Evolutionary conservation across 2,888 invertebrate genomes (phyloP), one percentile per base, ranked within the genome.

Genomic region (Drosophila birchii): DNA sequence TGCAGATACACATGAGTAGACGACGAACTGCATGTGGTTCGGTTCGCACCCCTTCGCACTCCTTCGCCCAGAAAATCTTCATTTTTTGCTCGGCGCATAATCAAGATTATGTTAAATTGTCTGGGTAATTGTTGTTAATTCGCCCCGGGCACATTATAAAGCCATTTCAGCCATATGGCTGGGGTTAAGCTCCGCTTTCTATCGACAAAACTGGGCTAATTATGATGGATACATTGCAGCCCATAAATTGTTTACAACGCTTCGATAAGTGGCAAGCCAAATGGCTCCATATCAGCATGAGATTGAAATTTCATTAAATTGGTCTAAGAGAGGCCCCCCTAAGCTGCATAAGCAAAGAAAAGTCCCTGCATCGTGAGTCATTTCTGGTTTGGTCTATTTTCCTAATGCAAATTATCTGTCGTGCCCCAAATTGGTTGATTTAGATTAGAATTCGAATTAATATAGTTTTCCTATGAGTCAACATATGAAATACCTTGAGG

Each of bases 41-140:
- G 49, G 26, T 39, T 44, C 62, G 34, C 56, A 49, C 53, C 26
- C 39, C 62, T n/a, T n/a, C n/a, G n/a, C n/a, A n/a, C n/a, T 32
- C 41, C 41, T 29, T 60, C 39, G 54, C 9, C 39, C n/a, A 49
- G 67, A 36, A 67, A 67, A 49, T 56, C 67, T 57, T 57, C 32
- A 56, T 32, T 67, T 56, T 61, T 57, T 57, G 59, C 74, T 70
- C 74, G 64, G 72, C 54, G 76, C 69, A 77, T 76, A 74, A 88
- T 86, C 85, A 80, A 86, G 88, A 87, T 88, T 79, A 80, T 85
- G 86, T 88, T 89, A 84, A 88, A 88, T 88, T 88, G 88, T 58
- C 77, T 79, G 86, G 75, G 85, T 88, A 89, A 89, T 85, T 88
- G 86, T 81, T 87, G 82, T 77, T 86, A 88, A 86, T 86, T 86